phyloP scores from a whole-genome alignment of 2,888 invertebrate genomes.

The Ischnura elegans region DNA sequence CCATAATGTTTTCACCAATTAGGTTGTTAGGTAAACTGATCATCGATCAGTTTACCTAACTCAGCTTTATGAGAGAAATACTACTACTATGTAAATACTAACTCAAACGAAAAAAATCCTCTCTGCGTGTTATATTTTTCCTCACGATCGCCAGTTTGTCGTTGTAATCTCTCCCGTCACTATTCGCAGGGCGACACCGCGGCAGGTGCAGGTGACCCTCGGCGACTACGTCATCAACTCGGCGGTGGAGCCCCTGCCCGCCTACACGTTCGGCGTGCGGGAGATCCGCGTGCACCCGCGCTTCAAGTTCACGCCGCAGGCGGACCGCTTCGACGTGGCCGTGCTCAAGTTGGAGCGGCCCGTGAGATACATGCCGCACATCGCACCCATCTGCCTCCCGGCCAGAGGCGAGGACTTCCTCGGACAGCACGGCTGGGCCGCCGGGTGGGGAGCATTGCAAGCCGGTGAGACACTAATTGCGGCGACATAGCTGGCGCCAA shows the following conservation, averaged over 20 bases:
- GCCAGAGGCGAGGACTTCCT: constrained; percentile 93
- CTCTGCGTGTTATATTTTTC: too few relatives aligned
- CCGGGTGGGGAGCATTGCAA: constrained; percentile 94
- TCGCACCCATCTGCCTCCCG: constrained; percentile 94
- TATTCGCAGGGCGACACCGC: constrained; percentile 86
- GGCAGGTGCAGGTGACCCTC: constrained; percentile 94
- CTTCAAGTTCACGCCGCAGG: constrained; percentile 95
- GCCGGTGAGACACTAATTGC: constrained; percentile 77
- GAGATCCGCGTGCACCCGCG: constrained; percentile 94
- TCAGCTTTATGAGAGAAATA: too few relatives aligned
- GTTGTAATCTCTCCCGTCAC: neutral
- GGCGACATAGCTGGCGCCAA: too few relatives aligned
- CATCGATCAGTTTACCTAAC: too few relatives aligned
- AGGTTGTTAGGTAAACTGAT: too few relatives aligned
- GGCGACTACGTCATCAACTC: constrained; percentile 97
- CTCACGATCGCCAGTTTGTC: too few relatives aligned
- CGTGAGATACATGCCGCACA: constrained; percentile 94
- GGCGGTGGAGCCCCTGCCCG: constrained; percentile 93
- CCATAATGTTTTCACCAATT: too few relatives aligned
- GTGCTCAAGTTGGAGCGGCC: constrained; percentile 92
- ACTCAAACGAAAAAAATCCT: too few relatives aligned
- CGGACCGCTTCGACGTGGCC: constrained; percentile 92
- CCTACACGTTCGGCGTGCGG: constrained; percentile 95
- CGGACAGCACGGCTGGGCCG: constrained; percentile 95
- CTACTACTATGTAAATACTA: too few relatives aligned